A percentile compares a stretch with the other conserved stretches of the same genome.
Evolutionary conservation across 2,888 invertebrate species (phyloP).

Genomic region (Heterodera filipjevi): DNA sequence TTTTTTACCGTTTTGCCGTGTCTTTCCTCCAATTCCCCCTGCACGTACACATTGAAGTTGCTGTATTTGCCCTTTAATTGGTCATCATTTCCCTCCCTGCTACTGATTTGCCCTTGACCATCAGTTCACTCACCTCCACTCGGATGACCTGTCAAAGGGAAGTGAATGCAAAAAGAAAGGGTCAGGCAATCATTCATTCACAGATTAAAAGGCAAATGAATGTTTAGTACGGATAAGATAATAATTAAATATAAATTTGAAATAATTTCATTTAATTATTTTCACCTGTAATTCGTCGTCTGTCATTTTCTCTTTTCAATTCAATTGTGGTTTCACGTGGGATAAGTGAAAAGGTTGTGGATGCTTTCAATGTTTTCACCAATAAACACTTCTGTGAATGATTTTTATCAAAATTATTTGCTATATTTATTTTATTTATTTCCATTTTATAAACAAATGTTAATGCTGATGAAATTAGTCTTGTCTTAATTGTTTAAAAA

Average conservation of each 20-base stretch:
- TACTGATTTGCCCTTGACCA: neutral
- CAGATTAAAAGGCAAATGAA: too few relatives aligned
- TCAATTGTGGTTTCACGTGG: neutral
- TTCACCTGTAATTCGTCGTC: neutral
- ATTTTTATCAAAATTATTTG: too few relatives aligned
- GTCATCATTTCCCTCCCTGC: neutral
- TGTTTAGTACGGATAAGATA: too few relatives aligned
- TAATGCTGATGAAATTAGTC: too few relatives aligned
- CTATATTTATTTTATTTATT: too few relatives aligned
- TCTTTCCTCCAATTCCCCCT: constrained; percentile 78
- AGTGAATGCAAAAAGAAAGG: too few relatives aligned
- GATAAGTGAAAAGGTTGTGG: neutral
- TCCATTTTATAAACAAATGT: too few relatives aligned
- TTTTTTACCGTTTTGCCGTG: constrained; percentile 77
- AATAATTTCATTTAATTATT: neutral
- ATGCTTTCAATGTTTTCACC: too few relatives aligned
- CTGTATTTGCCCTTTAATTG: constrained; percentile 39
- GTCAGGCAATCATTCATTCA: too few relatives aligned
- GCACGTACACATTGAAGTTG: constrained; percentile 47
- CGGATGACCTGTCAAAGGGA: neutral
- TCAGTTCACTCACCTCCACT: constrained; percentile 19
- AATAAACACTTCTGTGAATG: too few relatives aligned
- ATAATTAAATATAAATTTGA: neutral
- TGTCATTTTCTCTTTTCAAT: neutral
- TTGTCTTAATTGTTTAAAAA: too few relatives aligned